phyloP scores from a whole-genome alignment of 2,797 vertebrate species.

The Carduelis carduelis region DNA sequence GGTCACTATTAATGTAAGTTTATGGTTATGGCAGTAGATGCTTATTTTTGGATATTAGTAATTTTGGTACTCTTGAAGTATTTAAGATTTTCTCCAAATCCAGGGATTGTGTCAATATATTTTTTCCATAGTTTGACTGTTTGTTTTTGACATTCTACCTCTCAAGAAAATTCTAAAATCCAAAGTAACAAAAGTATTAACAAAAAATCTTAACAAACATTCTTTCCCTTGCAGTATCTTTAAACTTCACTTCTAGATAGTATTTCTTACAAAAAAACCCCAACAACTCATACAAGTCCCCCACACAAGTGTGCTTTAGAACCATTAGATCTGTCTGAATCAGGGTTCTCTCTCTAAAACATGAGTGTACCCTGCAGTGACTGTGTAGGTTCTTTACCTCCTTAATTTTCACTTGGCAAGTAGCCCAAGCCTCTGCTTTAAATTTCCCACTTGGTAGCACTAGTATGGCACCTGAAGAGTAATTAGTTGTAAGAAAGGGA shows the following conservation, averaged over 20 bases:
- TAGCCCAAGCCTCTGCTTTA: conserved; percentile 49
- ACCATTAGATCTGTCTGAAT: neutral
- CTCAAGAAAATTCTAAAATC: neutral
- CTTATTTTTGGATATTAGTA: neutral
- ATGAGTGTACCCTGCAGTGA: conserved; percentile 9
- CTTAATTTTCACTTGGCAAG: conserved; percentile 57
- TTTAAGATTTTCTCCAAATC: neutral
- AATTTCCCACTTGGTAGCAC: conserved; percentile 59
- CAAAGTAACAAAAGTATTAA: neutral
- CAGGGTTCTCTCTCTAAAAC: conserved; percentile 27
- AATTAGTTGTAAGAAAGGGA: conserved; percentile 56
- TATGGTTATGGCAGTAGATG: neutral
- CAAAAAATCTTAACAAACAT: neutral
- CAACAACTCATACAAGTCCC: neutral
- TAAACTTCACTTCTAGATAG: neutral
- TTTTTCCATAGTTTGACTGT: neutral
- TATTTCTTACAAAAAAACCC: neutral
- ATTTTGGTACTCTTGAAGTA: neutral
- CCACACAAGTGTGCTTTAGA: neutral
- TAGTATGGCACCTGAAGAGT: conserved; percentile 52
- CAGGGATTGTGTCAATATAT: neutral
- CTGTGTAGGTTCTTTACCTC: conserved; percentile 38
- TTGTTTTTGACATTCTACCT: neutral
- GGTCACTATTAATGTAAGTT: neutral
- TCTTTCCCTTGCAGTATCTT: neutral